Base-by-base conservation (phyloP, 2,888 invertebrate species). In the Drosophila quinaria region DNA sequence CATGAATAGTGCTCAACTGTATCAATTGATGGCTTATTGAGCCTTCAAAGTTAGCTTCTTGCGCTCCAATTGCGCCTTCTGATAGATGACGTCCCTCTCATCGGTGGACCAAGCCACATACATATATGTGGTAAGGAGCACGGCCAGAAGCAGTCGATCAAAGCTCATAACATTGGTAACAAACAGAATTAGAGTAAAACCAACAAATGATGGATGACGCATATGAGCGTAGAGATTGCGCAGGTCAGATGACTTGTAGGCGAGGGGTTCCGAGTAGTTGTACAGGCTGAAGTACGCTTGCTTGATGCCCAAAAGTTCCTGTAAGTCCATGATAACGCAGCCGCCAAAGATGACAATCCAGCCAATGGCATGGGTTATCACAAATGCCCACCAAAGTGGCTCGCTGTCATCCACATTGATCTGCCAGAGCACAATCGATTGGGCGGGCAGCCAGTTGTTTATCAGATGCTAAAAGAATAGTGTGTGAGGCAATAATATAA, bases 121-220 rank as follows among this genome's bases (percentile, higher is more conserved):
- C 95, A 95, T 95, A 74, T 95, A 95, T 0, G 90, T 51, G 4
- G 94, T 94, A 22, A 95, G 90, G 55, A 95, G 81, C 1, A 89
- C 73, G 3, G 94, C 93, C 61, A 95, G 82, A 37, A 95, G 69
- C 10, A 95, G 77, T 46, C 95, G 93, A 87, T 95, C 95, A 70
- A 95, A 93, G 92, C 94, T 95, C 95, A 95, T 95, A 1, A 94
- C 89, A 56, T 95, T 95, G 68, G 93, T 93, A 50, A 93, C 90
- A 94, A 95, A 95, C 39, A 95, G 92, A 66, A 95, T 93, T 1
- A 94, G 78, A 1, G 93, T 87, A 62, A 95, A 93, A 6, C 94
- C 94, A 42, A 93, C 91, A 75, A 95, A 95, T 65, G 95, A 95
- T 1, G 95, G 95, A 92, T 95, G 95, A 46, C 95, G 93, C 89